Evolutionary conservation across 2,113 vertebrate species (phyloP), one percentile per base, ranked within the genome.

Genomic region (Dicentrarchus labrax): DNA sequence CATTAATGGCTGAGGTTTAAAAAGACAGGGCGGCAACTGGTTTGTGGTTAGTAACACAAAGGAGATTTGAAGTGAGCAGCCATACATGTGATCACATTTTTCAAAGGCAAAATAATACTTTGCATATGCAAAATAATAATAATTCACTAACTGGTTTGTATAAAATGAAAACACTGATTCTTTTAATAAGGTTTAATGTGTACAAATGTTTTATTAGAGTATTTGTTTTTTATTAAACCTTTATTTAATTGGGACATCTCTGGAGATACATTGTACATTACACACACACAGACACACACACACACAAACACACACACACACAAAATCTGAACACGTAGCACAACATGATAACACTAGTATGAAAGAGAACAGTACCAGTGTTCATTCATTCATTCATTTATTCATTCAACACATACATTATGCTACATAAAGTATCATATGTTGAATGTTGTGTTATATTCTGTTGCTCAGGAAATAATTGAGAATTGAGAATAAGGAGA

Each of bases 1-100:
- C 7, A 4, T 4, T 8, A 8, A 38, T 45, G n/a, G 39, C 15
- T 66, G 48, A 69, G 16, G 48, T 61, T 78, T 75, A 2, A 60
- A 68, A 19, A 72, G 79, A 22, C 22, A 21, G 56, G 21, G 62
- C 50, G 51, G 7, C 17, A n/a, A 59, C 8, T 65, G 61, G 38
- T 30, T 30, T 24, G 1, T 64, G 57, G 36, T 45, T 17, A 36
- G 2, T 3, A 47, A 36, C 41, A 71, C 51, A 79, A 6, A 43
- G 64, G 72, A 84, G 56, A 53, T 43, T 53, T n/a, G 19, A 73
- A 41, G 15, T 39, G n/a, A 61, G n/a, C 30, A 67, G 47, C 19
- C 6, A 54, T 17, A 41, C 17, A 64, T 48, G 9, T 17, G 8
- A 69, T 30, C 10, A n/a, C 4, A 6, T 36, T 61, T 17, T 22